Base-by-base conservation (phyloP, 2,888 invertebrate species). In the Trissolcus japonicus region DNA sequence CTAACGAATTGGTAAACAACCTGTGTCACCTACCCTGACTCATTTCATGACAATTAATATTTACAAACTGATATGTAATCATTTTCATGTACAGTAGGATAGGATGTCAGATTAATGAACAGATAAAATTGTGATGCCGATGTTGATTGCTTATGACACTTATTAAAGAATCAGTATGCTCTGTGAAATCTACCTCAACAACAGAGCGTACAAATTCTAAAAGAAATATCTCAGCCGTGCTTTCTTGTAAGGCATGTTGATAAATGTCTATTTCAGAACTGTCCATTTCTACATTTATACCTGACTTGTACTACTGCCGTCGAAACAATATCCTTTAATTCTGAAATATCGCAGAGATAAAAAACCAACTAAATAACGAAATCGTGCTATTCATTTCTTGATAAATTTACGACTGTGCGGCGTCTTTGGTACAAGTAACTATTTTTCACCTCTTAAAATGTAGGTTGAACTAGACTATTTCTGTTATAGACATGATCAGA, bases 191-290 rank as follows among this genome's bases (percentile, higher is more conserved):
- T 78, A 83, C 85, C 81, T 79, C 85, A 87, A 90, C 90, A 89
- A 89, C 90, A 90, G 90, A 90, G 90, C 90, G 90, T 90, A 90
- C 90, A 89, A 90, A 90, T 90, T 90, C 90, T 90, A 90, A 90
- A 90, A 89, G 90, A 86, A 89, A 89, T 89, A 87, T 86, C 86
- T 80, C 82, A 85, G 86, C 85, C 85, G 35, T 71, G 57, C 17
- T 41, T 9, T 51, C 50, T 41, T 53, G 41, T 60, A 41, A 21
- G 61, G 65, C 57, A 56, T 53, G 35, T 53, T 63, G 75, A 75
- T 68, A 68, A 69, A 61, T 69, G 53, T 60, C 54, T 29, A 19
- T 40, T 13, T 62, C 55, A 61, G 60, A 25, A 53, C n/a, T 41
- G 48, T 41, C 61, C 63, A 40, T 46, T 17, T 48, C 2, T 6